phyloP scores from a whole-genome alignment of 2,113 vertebrate species.

The Bubalus kerabau region DNA sequence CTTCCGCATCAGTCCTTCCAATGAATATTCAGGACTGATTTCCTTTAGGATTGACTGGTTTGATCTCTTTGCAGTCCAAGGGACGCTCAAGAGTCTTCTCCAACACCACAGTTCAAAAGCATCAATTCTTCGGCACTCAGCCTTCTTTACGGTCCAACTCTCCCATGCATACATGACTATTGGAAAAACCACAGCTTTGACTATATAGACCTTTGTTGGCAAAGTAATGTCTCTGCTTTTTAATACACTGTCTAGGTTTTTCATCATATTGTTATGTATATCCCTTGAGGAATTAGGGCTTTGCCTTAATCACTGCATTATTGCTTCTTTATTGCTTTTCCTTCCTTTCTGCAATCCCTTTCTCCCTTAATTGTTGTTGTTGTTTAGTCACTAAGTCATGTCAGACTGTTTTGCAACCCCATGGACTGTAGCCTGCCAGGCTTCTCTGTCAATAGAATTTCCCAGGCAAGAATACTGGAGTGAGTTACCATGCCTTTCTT shows the following conservation, averaged over 20 bases:
- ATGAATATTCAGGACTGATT: background rate
- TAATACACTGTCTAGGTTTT: background rate
- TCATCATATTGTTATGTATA: background rate
- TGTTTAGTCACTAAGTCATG: background rate
- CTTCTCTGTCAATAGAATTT: background rate
- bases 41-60: background rate
- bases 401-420: background rate
- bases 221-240: background rate
- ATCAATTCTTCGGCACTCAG: accelerated
- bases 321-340: background rate
- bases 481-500: background rate
- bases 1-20: background rate
- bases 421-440: background rate
- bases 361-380: background rate
- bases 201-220: background rate
- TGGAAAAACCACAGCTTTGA: background rate
- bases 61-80: background rate
- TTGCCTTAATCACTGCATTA: too few species aligned
- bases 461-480: background rate
- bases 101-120: background rate
- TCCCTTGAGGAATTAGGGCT: background rate
- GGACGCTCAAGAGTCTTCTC: background rate
- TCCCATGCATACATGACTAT: background rate
- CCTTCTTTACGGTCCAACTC: background rate
- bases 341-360: background rate